Conservation (phyloP, 2,888 invertebrate genomes). For the Augiades crinisus region DNA sequence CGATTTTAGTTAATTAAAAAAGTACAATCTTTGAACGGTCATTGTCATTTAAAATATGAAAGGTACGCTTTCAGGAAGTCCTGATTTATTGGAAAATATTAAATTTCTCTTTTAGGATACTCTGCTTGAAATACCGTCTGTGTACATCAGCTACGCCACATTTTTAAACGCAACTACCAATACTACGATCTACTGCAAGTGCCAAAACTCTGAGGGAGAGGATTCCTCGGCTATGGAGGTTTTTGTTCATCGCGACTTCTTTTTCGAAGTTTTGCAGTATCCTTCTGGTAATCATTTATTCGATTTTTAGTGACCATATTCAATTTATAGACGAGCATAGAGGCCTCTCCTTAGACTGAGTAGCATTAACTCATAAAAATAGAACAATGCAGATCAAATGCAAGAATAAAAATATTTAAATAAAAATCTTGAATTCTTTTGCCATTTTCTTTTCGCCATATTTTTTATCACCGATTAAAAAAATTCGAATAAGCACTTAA, state of each 20-base stretch:
- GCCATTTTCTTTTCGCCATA: no score
- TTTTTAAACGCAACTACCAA: slow-evolving; percentile 48
- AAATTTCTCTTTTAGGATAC: slow-evolving; percentile 40
- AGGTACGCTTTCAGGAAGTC: neutral
- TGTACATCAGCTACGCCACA: slow-evolving; percentile 52
- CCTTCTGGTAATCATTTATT: slow-evolving; percentile 49
- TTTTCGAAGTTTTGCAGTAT: slow-evolving; percentile 50
- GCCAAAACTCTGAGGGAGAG: slow-evolving; percentile 44
- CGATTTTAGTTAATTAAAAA: no score
- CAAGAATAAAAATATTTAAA: no score
- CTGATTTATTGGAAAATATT: neutral
- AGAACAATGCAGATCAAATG: no score
- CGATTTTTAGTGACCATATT: neutral
- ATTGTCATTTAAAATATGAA: neutral
- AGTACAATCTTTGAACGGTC: no score
- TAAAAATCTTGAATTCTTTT: no score
- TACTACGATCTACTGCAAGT: slow-evolving; percentile 51
- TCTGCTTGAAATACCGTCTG: slow-evolving; percentile 51
- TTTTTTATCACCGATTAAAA: no score
- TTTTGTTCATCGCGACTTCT: slow-evolving; percentile 51
- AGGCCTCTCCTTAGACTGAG: no score
- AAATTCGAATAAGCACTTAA: no score
- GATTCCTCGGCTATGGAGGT: slow-evolving; percentile 40
- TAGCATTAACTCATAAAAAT: no score
- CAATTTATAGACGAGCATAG: no score